Base-by-base conservation (phyloP, 1,140 invertebrate species). In the Cyphomyrmex costatus region DNA sequence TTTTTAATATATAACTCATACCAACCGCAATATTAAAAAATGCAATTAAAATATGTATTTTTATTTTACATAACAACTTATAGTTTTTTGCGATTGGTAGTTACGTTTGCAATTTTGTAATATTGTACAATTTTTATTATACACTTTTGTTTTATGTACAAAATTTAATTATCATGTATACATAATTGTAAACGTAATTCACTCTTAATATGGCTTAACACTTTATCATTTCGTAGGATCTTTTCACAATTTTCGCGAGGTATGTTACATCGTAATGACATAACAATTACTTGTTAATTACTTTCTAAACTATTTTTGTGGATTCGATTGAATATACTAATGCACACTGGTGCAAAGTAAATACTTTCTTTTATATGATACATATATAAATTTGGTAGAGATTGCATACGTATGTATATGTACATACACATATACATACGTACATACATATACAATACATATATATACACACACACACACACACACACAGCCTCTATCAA, bases 221-320 rank as follows among this genome's bases (percentile, higher is more conserved):
- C 14, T 80, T 82, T 46, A 82, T 4, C 14, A 7, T 71, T 79
- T 71, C 6, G 7, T 46, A 71, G 27, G 27, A 60, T 82, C 51
- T 82, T 73, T 12, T 82, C 46, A 51, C 19, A 82, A 46, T 56
- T 82, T 51, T 53, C 30, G 63, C 19, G 46, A 53, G 77, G 30
- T n/a, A 51, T 58, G 6, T 58, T 70, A 58, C 24, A 42, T 46
- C 0, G 3, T 58, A 58, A 30, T 33, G 60, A 68, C 5, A 36
- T 30, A 73, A 58, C 8, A 73, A 58, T 60, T 60, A 82, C 19
- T 36, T 24, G 19, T 71, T 12, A 53, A 10, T 42, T 71, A 80
- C 36, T 53, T 24, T 56, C 49, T 71, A 71, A 70, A 71, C 8
- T 78, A 42, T 7, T 78, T 77, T 61, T 77, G 21, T 63, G 16